A percentile compares a stretch with the other conserved stretches of the same genome.
These are phyloP conservation scores for Camponotus pennsylvanicus DNA, from an alignment of 1,140 invertebrate species.

Conservation along the genomic window DNA sequence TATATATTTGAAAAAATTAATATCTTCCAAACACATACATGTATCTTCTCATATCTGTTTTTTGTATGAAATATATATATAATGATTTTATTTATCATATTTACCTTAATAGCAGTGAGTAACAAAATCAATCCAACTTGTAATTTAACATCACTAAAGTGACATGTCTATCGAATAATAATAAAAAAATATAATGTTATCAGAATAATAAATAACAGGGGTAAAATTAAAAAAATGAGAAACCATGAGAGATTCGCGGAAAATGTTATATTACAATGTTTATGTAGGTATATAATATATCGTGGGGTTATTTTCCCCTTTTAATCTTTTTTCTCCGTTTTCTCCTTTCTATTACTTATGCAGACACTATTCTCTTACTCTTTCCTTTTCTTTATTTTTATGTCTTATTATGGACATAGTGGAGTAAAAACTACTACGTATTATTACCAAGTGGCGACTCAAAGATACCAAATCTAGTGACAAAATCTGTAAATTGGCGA, in stretches of 20 bases:
- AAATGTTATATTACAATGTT: background rate
- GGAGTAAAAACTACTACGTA: background rate
- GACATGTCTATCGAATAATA: background rate
- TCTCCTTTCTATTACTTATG: background rate
- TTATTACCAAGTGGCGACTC: background rate
- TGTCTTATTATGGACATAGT: background rate
- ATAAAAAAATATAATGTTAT: background rate
- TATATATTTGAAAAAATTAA: slow-evolving; percentile 33
- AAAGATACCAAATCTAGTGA: slow-evolving; percentile 14
- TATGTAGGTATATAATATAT: too few relatives aligned
- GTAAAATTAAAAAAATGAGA: too few relatives aligned
- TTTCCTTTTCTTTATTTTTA: background rate
- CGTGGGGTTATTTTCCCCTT: background rate
- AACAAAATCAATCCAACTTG: slow-evolving; percentile 3
- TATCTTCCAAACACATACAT: background rate
- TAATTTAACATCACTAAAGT: slow-evolving; percentile 22
- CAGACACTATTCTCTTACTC: too few relatives aligned
- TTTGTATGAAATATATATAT: slow-evolving; percentile 15
- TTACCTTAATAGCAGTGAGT: background rate
- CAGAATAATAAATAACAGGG: too few relatives aligned
- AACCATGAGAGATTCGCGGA: background rate
- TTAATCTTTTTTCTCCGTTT: slow-evolving; percentile 4
- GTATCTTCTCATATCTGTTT: slow-evolving; percentile 6
- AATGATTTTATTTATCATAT: background rate
- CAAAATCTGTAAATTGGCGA: slow-evolving; percentile 33